Evolutionary conservation across 2,113 vertebrate species (phyloP), one percentile per base, ranked within the genome.

Genomic region (Cyphomyrus discorhynchus): DNA sequence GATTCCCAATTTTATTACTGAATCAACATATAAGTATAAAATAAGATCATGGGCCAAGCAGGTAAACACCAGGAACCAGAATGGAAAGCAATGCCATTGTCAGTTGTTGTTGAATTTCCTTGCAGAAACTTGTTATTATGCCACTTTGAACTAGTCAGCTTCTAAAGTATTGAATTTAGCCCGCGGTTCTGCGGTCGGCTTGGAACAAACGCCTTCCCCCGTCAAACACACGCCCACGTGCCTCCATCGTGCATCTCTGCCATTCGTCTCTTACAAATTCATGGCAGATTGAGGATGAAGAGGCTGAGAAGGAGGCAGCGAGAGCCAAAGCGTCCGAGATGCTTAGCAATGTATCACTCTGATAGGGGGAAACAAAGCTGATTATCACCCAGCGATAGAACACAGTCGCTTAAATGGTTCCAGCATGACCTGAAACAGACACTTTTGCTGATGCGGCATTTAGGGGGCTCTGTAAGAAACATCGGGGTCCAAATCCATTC

Each of bases 131-230:
- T 15, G 31, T 77, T 39, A 39, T 77, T 77, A 15, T 77, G 31
- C 27, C 74, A 80, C 70, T 39, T 77, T 77, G 70, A 77, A 77
- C 17, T 39, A 80, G 15, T 6, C 31, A 42, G 35, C 74, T 39
- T 80, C 35, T 80, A 80, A 80, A 80, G 74, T 80, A 80, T 42
- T 80, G 74, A 80, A 80, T 42, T 80, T 80, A 80, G 70, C 70
- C 70, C 1, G 31, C 27, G 5, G 74, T 42, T n/a, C 74, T 80
- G 35, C 1, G 35, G 70, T 39, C 70, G 5, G 15, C 35, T 6
- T 80, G 13, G 74, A 35, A 80, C 35, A 80, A 17, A 80, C 15
- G 31, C 31, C 35, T 80, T 35, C 62, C 35, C 70, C 35, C 13
- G 5, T 77, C 35, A 42, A 77, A 39, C 35, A 77, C 13, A 42